These are phyloP conservation scores for Orius laevigatus DNA, from an alignment of 1,140 invertebrate species.

Conservation along the genomic window DNA sequence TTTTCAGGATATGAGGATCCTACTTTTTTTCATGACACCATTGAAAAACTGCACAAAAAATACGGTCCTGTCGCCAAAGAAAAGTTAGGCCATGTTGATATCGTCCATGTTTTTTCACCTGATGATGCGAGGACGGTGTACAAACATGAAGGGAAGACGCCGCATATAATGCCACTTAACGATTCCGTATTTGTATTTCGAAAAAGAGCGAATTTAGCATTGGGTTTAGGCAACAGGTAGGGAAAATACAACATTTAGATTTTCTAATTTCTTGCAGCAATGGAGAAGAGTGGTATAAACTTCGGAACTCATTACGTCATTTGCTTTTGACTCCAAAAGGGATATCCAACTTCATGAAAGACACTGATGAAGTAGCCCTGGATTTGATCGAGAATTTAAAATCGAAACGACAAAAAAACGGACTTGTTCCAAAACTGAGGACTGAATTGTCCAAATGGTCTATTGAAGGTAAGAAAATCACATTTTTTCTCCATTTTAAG, in stretches of 20 bases:
- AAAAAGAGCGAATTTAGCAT: constrained; percentile 29
- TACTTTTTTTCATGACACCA: not conserved
- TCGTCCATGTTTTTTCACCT: constrained; percentile 27
- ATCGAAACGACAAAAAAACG: constrained; percentile 15
- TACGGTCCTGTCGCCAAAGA: constrained; percentile 27
- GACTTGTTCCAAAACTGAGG: constrained; percentile 19
- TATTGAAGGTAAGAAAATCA: constrained; percentile 26
- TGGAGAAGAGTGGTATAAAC: constrained; percentile 34
- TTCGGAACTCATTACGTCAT: constrained; percentile 29
- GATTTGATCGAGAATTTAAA: constrained; percentile 27
- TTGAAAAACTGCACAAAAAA: constrained; percentile 18
- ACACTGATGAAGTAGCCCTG: constrained; percentile 27
- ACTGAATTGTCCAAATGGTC: constrained; percentile 26
- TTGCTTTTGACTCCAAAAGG: constrained; percentile 31
- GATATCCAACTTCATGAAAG: constrained; percentile 29
- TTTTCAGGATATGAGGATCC: not conserved
- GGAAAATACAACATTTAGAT: constrained; percentile 13
- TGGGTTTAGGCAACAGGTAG: constrained; percentile 38
- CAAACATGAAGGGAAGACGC: constrained; percentile 30
- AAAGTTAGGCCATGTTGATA: constrained; percentile 21
- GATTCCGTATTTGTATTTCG: constrained; percentile 33
- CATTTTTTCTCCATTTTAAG: constrained; percentile 27
- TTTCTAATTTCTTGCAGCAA: constrained; percentile 24
- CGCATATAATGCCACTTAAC: constrained; percentile 32
- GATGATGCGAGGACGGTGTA: constrained; percentile 26